Evolutionary conservation across 1,140 invertebrate genomes (phyloP), one percentile per base, ranked within the genome.

Genomic region (Papilio glaucus): DNA sequence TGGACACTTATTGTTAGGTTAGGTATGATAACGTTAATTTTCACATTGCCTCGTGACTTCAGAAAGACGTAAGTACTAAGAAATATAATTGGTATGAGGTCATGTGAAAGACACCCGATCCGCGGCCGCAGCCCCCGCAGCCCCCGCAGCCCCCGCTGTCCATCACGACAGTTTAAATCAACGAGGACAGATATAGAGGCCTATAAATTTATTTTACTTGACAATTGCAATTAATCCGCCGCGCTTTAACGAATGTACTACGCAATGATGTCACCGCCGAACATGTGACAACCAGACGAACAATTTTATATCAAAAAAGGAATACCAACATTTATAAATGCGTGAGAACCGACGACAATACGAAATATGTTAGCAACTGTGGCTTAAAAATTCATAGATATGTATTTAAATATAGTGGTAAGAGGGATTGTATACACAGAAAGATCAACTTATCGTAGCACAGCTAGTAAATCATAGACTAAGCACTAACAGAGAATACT

Each of bases 161-260:
- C 49, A 57, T 57, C 49, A 12, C 49, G 49, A 9, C 49, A 57
- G 21, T 57, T 57, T 26, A 24, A 49, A 57, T 24, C 49, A 57
- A 57, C 5, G 9, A 57, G 21, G 49, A 26, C 49, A 24, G 49
- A 24, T 21, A 33, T 33, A 21, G 9, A 57, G 21, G 21, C 49
- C 49, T 57, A 57, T 57, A 57, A 57, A 57, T 57, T 57, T 57
- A 57, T 57, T 57, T 57, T 57, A 49, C 49, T 57, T 12, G 49
- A 57, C 49, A 57, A 57, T 57, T 57, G 18, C 49, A 57, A 57
- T 57, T 57, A 57, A 57, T 57, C 21, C 49, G 49, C 10, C 9
- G 49, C 49, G 21, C 24, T 24, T 57, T 12, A 24, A 57, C 24
- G 18, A 57, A 24, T 26, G 49, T 26, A 57, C 18, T 26, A 15